Conservation (phyloP, 2,888 invertebrate genomes). For the Pandemis cinnamomeana region DNA sequence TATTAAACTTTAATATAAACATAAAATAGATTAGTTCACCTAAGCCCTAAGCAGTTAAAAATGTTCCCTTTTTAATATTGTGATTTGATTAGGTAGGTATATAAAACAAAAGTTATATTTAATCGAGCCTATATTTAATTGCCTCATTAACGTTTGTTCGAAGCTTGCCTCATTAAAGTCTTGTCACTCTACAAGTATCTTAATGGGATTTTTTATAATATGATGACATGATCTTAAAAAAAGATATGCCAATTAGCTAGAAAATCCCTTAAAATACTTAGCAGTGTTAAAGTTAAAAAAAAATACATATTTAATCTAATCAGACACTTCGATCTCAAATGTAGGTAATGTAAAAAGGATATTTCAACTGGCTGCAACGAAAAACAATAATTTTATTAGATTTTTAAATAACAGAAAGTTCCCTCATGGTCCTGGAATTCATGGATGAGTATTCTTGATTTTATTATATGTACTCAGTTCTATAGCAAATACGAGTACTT, state of each 20-base stretch:
- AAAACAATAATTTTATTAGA: no score
- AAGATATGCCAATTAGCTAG: background rate
- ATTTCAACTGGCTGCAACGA: no score
- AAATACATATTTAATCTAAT: no score
- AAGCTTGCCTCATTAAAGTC: constrained; percentile 1
- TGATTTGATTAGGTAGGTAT: background rate
- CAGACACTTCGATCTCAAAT: no score
- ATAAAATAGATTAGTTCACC: background rate
- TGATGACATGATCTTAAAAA: background rate
- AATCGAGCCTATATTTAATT: background rate
- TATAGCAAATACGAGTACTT: background rate
- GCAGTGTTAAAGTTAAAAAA: background rate
- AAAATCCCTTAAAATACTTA: background rate
- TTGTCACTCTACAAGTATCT: constrained; percentile 5
- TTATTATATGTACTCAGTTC: no score
- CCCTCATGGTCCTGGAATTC: no score
- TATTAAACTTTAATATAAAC: background rate
- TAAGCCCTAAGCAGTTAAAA: background rate
- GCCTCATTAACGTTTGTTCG: background rate
- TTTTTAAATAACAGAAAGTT: no score
- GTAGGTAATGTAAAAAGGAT: no score
- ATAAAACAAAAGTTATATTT: background rate
- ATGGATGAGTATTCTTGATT: no score
- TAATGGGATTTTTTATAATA: background rate
- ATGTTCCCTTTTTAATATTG: background rate